Conservation (phyloP, 2,797 vertebrate genomes). For the Simalia tracyae region DNA sequence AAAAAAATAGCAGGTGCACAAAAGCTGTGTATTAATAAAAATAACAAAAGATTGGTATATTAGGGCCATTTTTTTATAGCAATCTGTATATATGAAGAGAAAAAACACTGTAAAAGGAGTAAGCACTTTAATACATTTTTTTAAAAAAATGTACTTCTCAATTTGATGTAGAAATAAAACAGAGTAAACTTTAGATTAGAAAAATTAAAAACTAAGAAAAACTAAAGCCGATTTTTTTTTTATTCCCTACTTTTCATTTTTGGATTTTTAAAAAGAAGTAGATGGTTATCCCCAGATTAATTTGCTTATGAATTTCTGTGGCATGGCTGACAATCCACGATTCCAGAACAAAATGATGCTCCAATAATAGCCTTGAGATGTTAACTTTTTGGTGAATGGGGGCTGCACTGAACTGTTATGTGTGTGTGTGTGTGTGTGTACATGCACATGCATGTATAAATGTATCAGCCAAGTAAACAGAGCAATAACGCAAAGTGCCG, state of each 20-base stretch:
- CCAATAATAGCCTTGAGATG: neutral
- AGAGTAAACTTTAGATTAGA: neutral
- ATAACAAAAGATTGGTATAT: no score
- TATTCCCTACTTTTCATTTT: neutral
- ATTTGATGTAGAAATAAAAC: neutral
- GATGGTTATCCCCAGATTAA: neutral
- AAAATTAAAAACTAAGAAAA: neutral
- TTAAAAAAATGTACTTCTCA: neutral
- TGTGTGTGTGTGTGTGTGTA: neutral
- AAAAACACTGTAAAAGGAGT: neutral
- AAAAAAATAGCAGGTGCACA: no score
- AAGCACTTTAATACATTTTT: neutral
- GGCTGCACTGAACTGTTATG: neutral
- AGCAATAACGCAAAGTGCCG: neutral
- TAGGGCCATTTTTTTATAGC: neutral
- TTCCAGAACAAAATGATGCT: neutral
- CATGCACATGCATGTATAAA: neutral
- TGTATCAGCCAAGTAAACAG: neutral
- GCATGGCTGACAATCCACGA: neutral
- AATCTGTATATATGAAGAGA: neutral
- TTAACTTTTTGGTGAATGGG: neutral
- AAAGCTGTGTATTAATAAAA: no score
- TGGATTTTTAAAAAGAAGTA: neutral
- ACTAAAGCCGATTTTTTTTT: neutral
- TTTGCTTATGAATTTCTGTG: neutral